These are phyloP conservation scores for Xerus rutilus DNA, from an alignment of 2,797 vertebrate species.

Conservation along the genomic window DNA sequence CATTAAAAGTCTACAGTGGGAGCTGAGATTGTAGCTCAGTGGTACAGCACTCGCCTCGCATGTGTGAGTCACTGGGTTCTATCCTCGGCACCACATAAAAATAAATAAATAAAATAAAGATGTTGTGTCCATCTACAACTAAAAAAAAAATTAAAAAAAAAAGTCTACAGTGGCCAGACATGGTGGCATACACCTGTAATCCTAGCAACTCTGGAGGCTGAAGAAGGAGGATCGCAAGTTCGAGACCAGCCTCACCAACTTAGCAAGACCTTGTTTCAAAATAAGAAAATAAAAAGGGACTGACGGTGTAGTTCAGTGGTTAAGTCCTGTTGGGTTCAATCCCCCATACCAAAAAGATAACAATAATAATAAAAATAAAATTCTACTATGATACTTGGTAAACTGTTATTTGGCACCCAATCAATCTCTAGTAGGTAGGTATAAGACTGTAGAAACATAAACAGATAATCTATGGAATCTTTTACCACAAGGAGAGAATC, in stretches of 20 bases:
- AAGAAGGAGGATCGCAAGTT: neutral
- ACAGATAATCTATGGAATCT: neutral
- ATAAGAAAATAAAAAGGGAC: neutral
- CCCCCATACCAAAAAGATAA: too few relatives aligned
- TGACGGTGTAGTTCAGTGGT: too few relatives aligned
- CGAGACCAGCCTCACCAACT: neutral
- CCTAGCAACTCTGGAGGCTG: neutral
- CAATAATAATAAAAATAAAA: neutral
- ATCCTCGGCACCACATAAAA: too few relatives aligned
- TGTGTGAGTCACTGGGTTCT: too few relatives aligned
- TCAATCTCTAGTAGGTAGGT: neutral
- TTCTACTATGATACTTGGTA: neutral
- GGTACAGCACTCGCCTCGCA: too few relatives aligned
- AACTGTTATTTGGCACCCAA: neutral
- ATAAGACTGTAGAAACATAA: neutral
- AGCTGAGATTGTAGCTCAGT: too few relatives aligned
- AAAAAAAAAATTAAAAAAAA: too few relatives aligned
- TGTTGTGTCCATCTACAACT: too few relatives aligned
- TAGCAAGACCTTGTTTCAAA: neutral
- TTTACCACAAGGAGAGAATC: neutral
- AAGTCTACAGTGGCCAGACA: neutral
- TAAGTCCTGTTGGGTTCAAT: too few relatives aligned
- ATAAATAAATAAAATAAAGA: too few relatives aligned
- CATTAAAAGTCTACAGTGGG: neutral
- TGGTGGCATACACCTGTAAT: neutral